Base-by-base conservation (phyloP, 2,797 vertebrate species). In the Agapornis canus region DNA sequence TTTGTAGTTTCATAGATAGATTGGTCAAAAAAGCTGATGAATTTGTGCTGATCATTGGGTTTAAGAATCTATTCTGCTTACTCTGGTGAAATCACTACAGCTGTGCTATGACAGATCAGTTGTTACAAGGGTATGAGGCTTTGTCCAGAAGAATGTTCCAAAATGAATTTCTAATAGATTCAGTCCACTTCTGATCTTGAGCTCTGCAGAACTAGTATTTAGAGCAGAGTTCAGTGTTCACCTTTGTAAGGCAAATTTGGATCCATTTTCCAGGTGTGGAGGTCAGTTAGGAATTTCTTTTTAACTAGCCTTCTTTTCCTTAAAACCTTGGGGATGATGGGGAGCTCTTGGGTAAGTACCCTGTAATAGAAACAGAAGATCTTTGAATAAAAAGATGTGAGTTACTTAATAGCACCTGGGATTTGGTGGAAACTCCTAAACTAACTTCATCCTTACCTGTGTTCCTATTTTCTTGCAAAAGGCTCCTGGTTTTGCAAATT, bases 11-110 rank as follows among this genome's bases (percentile, higher is more conserved):
- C 1, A 1, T 57, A 78, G 43, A 57, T 91, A 81, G 32, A 69
- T 51, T 73, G 32, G 82, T 91, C 39, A 47, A 80, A 94, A 91
- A 91, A 77, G 0, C 37, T 89, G 51, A 94, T 66, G 66, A 84
- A 85, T 93, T 93, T 92, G 40, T 90, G 76, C 82, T 94, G 94
- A 91, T 90, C 4, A 1, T 54, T 75, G 0, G 7, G 35, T 94
- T 88, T 94, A 69, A 90, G 85, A 81, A 91, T 95, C 92, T 90
- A 88, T 88, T 92, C 39, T 92, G 35, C 80, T 82, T 92, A 48
- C 59, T 83, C 54, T 81, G 40, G 35, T 13, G 18, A 89, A 71
- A 84, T 83, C 39, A n/a, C 29, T 86, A 32, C 5, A 29, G 31
- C 49, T 87, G 48, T 78, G 42, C 43, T 78, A 15, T 45, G 57